These are phyloP conservation scores for Diadema setosum DNA, from an alignment of 35 echinoderm and acorn worm genomes.

Conservation along the genomic window DNA sequence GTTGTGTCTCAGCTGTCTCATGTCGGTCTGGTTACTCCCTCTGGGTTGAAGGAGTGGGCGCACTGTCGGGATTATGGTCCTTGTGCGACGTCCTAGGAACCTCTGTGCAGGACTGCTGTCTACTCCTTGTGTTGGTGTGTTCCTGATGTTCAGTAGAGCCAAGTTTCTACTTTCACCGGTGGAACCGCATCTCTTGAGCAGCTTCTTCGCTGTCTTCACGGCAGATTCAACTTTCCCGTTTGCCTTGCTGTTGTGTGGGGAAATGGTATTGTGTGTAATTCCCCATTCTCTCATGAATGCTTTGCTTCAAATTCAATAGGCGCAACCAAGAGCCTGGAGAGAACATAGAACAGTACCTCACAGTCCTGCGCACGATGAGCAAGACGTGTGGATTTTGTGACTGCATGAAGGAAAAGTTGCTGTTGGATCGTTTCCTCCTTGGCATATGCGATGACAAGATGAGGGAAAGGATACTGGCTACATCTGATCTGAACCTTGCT, in stretches of 20 bases:
- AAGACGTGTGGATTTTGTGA: slow-evolving; percentile 22
- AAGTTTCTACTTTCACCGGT: neutral
- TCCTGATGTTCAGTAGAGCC: slow-evolving; percentile 1
- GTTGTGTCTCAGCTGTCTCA: neutral
- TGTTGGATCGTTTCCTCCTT: neutral
- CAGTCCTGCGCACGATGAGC: no score
- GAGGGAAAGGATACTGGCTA: slow-evolving; percentile 21
- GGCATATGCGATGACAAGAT: neutral
- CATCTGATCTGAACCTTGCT: neutral
- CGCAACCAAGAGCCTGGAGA: slow-evolving; percentile 30
- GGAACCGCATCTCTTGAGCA: neutral
- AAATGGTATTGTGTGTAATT: slow-evolving; percentile 17
- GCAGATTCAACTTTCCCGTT: neutral
- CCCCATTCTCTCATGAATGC: neutral
- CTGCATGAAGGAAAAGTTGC: slow-evolving; percentile 25
- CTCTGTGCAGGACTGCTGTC: slow-evolving; percentile 14
- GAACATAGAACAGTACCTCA: no score
- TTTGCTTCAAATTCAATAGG: slow-evolving; percentile 24
- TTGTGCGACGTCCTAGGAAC: slow-evolving; percentile 11
- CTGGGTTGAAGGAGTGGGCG: neutral
- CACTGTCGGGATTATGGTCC: slow-evolving; percentile 5
- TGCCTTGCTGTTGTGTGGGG: neutral
- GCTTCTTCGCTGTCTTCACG: neutral
- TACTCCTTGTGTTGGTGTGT: slow-evolving; percentile 24
- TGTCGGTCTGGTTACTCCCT: neutral